Conservation (phyloP, 2,888 invertebrate genomes). For the Yponomeuta plumbellus region DNA sequence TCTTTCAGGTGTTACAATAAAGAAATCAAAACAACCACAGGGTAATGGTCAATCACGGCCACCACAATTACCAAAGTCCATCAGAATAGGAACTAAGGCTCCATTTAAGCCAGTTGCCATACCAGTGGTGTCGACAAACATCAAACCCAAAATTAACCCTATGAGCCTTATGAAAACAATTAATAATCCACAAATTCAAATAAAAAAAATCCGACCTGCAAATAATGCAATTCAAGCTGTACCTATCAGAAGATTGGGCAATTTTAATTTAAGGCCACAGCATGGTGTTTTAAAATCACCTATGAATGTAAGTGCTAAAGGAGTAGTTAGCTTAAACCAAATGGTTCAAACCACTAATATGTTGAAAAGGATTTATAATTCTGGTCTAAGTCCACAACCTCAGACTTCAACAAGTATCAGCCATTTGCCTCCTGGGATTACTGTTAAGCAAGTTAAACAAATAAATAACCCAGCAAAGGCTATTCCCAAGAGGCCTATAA, state of each 20-base stretch:
- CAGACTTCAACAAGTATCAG: neutral
- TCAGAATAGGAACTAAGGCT: neutral
- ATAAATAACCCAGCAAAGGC: conserved; percentile 20
- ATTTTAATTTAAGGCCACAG: neutral
- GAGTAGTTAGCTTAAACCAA: neutral
- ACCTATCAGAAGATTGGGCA: neutral
- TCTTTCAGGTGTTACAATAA: conserved; percentile 45
- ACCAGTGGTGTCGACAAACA: neutral
- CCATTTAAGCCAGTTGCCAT: neutral
- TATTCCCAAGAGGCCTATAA: conserved; percentile 23
- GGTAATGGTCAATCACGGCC: conserved; percentile 1
- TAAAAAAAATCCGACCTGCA: neutral
- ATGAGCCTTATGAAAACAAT: neutral
- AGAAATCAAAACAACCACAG: conserved; percentile 33
- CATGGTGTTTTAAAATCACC: neutral
- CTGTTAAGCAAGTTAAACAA: conserved; percentile 7
- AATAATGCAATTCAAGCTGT: neutral
- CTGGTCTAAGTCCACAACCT: neutral
- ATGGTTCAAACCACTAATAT: neutral
- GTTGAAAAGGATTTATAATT: neutral
- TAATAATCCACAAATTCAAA: conserved; percentile 3
- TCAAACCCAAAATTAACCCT: neutral
- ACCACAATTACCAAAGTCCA: neutral
- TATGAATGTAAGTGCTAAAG: neutral
- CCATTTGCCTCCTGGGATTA: conserved; percentile 13